Percentiles rank a stretch among this genome's conserved stretches.
These are phyloP conservation scores for Myiagra hebetior DNA, from an alignment of 2,113 vertebrate genomes.

Conservation along the genomic window DNA sequence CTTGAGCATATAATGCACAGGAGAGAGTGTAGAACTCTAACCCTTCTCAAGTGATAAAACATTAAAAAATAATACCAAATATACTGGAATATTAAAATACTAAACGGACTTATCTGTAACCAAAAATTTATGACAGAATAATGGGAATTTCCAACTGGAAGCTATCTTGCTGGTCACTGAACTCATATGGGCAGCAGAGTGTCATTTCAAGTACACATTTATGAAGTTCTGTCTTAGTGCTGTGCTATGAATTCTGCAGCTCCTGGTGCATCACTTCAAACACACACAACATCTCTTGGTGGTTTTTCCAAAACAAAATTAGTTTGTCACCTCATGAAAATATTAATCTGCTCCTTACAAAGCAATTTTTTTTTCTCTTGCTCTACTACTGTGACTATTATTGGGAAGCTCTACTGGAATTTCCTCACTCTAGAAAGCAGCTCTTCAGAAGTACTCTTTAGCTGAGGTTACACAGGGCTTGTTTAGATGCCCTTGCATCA, in stretches of 20 bases:
- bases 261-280: not conserved
- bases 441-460: not conserved
- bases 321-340: not conserved
- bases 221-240: not conserved
- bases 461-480: not conserved
- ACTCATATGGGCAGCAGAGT: not conserved
- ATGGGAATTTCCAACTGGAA: not conserved
- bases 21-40: not conserved
- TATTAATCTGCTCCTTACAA: not conserved
- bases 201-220: not conserved
- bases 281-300: not conserved
- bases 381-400: not conserved
- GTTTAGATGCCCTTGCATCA: not conserved
- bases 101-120: not conserved
- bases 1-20: not conserved
- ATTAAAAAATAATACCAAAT: not conserved
- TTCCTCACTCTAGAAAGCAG: not conserved
- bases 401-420: not conserved
- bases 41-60: not conserved
- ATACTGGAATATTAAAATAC: not conserved
- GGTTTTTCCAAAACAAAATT: not conserved
- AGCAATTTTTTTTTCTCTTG: not conserved
- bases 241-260: not conserved
- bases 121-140: not conserved
- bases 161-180: not conserved